Evolutionary conservation across 2,797 vertebrate genomes (phyloP), one percentile per base, ranked within the genome.

Genomic region (Gambelia wislizenii): DNA sequence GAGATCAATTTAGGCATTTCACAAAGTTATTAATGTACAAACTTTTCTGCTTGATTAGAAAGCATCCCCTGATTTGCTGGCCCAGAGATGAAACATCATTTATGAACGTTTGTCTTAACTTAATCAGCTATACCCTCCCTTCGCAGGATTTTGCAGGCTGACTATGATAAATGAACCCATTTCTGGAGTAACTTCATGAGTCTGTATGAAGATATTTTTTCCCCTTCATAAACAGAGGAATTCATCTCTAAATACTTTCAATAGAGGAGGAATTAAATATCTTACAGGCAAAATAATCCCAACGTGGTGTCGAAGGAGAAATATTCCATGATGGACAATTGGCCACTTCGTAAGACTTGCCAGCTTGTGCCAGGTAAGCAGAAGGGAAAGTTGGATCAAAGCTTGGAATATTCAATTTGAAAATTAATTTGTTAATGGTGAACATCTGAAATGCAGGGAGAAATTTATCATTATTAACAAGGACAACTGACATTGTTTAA

Each of bases 61-160:
- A 88, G 90, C 69, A 91, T 87, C 83, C 42, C 69, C 85, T 95
- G 92, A 95, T 96, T 94, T 95, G 94, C 92, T 94, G 93, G 89
- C 88, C 90, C 78, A 33, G 85, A 92, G 85, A 80, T 92, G 90
- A 90, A 91, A 76, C 83, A 89, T 92, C 92, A 94, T 95, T 92
- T 84, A 87, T 93, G 94, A 94, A 81, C 91, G 78, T 93, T 95
- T 95, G 93, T 93, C 93, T 94, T 95, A 94, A 95, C 94, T 96
- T 95, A 96, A 96, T 95, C 95, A 93, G 93, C 84, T 86, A 54
- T 86, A 92, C 90, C 27, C 49, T 69, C 61, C 36, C 42, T 79
- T 79, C 59, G 39, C 47, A 72, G 72, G 92, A 72, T 59, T 84
- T 74, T 39, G 18, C 39, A 74, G 36, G 30, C 74, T 59, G 52